Percentiles rank a stretch among this genome's conserved stretches.
Evolutionary conservation across 1,140 invertebrate genomes (phyloP).

Genomic region (Scaptomyza hsui): DNA sequence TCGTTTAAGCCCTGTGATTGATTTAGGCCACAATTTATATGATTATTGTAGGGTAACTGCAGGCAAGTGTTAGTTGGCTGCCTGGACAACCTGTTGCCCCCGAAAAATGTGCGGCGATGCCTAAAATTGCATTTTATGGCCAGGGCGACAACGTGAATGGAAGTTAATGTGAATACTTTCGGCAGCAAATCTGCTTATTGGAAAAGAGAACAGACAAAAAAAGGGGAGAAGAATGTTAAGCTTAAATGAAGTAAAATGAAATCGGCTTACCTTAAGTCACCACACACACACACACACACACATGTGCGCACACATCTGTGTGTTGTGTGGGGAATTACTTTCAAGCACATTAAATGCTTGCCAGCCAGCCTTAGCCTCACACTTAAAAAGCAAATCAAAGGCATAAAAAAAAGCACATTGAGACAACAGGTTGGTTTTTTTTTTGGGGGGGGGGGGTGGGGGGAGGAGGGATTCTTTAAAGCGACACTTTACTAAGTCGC

Average conservation of each 20-base stretch:
- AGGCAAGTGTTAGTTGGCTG: too few relatives aligned
- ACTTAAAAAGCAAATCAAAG: conserved; percentile 44
- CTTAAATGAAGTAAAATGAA: conserved; percentile 64
- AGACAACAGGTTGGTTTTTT: conserved; percentile 58
- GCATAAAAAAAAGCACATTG: conserved; percentile 36
- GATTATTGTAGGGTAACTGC: conserved; percentile 30
- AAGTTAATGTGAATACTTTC: conserved; percentile 12
- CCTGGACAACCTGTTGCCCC: conserved; percentile 41
- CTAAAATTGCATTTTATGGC: conserved; percentile 41
- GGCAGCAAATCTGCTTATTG: conserved; percentile 38
- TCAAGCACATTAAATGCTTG: conserved; percentile 46
- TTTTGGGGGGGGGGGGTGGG: too few relatives aligned
- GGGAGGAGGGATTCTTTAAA: not conserved
- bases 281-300: conserved; percentile 2
- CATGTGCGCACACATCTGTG: not conserved
- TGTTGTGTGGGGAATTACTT: conserved; percentile 45
- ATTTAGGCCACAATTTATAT: conserved; percentile 52
- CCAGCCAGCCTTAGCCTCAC: not conserved
- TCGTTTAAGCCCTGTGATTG: not conserved
- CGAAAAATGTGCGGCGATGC: conserved; percentile 18
- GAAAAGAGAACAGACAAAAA: not conserved
- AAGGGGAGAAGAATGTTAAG: conserved; percentile 14
- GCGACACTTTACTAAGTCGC: conserved; percentile 12
- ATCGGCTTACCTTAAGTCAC: conserved; percentile 60
- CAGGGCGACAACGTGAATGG: conserved; percentile 14